Conservation (phyloP, 2,797 vertebrate species). For the Gymnopithys bicolor region DNA sequence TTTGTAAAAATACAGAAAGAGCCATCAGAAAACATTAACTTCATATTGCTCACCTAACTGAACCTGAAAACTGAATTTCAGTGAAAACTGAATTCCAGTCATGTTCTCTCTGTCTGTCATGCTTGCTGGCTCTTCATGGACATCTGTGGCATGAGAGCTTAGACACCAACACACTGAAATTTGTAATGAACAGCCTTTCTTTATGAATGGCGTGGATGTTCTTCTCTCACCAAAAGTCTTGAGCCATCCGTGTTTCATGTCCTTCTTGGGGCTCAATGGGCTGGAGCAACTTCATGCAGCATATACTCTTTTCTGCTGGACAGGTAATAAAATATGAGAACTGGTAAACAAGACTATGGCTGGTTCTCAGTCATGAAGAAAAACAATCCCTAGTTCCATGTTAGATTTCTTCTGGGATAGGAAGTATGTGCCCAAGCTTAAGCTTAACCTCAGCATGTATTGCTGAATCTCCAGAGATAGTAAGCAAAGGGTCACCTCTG, state of each 20-base stretch:
- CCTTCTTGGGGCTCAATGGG: neutral
- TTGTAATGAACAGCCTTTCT: neutral
- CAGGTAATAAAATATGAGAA: conserved; percentile 47
- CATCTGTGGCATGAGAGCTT: neutral
- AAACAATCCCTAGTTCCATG: neutral
- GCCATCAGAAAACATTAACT: neutral
- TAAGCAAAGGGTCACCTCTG: neutral
- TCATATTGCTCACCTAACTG: neutral
- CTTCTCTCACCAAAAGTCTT: conserved; percentile 13
- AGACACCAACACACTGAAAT: neutral
- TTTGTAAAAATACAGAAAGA: neutral
- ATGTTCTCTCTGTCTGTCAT: neutral
- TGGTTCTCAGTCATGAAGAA: neutral
- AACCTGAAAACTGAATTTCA: fast-evolving
- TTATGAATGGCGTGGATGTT: neutral
- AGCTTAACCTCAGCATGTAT: neutral
- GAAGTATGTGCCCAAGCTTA: neutral
- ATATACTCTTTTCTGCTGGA: neutral
- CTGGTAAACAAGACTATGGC: neutral
- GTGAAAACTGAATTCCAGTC: neutral
- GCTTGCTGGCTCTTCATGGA: neutral
- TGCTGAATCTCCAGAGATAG: neutral
- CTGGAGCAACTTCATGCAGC: neutral
- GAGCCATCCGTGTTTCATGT: neutral
- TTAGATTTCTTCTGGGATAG: neutral